Percentiles rank a stretch among this genome's conserved stretches.
These are phyloP conservation scores for Harpegnathos saltator DNA, from an alignment of 1,140 invertebrate genomes.

Conservation along the genomic window DNA sequence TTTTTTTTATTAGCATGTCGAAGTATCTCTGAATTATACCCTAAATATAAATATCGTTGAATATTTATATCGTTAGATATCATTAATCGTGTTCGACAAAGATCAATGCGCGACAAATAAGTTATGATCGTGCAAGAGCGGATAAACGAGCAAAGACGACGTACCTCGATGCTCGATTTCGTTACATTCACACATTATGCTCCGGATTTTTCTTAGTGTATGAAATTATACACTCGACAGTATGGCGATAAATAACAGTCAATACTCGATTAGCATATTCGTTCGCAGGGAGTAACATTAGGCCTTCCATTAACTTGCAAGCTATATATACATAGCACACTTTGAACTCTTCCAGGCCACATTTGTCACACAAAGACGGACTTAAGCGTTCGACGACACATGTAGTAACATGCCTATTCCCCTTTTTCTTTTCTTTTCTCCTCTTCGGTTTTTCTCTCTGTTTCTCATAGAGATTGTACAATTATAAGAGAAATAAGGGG, in stretches of 20 bases:
- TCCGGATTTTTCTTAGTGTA: slow-evolving; percentile 25
- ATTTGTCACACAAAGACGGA: slow-evolving; percentile 27
- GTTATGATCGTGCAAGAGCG: neutral
- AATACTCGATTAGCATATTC: slow-evolving; percentile 35
- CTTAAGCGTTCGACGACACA: neutral
- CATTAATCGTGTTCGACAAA: too few relatives aligned
- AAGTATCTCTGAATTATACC: too few relatives aligned
- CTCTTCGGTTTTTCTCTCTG: neutral
- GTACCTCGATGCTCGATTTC: neutral
- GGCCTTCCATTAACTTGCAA: slow-evolving; percentile 5
- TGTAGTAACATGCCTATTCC: neutral
- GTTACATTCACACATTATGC: slow-evolving; percentile 30
- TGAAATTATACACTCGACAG: slow-evolving; percentile 45
- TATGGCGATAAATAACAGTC: slow-evolving; percentile 27
- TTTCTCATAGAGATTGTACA: slow-evolving; percentile 13
- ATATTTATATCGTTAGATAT: too few relatives aligned
- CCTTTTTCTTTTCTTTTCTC: neutral
- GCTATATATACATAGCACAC: slow-evolving; percentile 6
- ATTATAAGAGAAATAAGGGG: slow-evolving; percentile 13
- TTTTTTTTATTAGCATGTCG: too few relatives aligned
- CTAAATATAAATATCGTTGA: too few relatives aligned
- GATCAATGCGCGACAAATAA: neutral
- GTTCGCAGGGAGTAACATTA: neutral
- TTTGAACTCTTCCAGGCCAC: slow-evolving; percentile 38
- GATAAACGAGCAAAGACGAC: neutral